These are phyloP conservation scores for Oscheius sp. DNA, from an alignment of 2,888 invertebrate genomes.

Conservation along the genomic window DNA sequence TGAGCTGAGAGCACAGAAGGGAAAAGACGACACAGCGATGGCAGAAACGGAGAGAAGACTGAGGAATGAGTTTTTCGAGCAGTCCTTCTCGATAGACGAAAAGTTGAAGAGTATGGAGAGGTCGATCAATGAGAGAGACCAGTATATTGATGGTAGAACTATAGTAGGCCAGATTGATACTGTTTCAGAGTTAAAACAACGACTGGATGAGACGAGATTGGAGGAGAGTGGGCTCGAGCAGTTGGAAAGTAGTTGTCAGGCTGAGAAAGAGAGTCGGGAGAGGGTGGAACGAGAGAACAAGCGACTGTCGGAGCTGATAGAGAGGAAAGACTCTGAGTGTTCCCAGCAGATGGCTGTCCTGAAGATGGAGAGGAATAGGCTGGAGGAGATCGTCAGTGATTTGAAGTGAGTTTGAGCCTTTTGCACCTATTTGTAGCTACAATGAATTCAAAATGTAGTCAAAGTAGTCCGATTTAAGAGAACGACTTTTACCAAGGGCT, in stretches of 20 bases:
- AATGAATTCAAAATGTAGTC: too few relatives aligned
- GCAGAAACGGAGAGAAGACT: constrained; percentile 26
- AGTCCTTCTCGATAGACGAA: constrained; percentile 30
- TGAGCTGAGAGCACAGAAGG: constrained; percentile 6
- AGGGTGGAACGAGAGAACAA: constrained; percentile 22
- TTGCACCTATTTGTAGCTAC: too few relatives aligned
- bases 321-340: constrained; percentile 12
- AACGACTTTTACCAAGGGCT: too few relatives aligned
- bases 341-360: constrained; percentile 12
- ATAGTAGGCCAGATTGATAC: too few relatives aligned
- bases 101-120: constrained; percentile 21
- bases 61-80: constrained; percentile 18
- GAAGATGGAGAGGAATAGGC: constrained; percentile 29
- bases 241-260: constrained; percentile 15
- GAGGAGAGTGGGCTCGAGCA: constrained; percentile 22
- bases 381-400: constrained; percentile 22
- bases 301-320: constrained; percentile 19
- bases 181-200: constrained; percentile 28
- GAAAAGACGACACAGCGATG: not conserved
- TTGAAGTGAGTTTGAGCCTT: constrained; percentile 8
- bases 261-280: constrained; percentile 25
- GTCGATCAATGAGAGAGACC: constrained; percentile 31
- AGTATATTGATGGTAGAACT: constrained; percentile 20
- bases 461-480: too few relatives aligned
- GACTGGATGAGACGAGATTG: constrained; percentile 24